Conservation (phyloP, 1,140 invertebrate genomes). For the Cepaea nemoralis region DNA sequence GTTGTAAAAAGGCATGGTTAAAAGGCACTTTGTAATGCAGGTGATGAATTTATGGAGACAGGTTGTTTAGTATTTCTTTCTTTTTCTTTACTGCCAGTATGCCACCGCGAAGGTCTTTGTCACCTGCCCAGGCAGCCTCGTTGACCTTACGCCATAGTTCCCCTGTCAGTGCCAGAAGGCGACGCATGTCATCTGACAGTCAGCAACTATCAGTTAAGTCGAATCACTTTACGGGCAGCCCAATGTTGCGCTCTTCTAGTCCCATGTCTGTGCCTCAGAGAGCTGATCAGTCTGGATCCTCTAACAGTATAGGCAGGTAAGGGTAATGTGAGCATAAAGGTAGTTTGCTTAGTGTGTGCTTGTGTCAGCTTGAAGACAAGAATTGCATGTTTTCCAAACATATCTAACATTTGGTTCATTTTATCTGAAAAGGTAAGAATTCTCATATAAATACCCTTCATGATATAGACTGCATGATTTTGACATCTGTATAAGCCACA, state of each 20-base stretch:
- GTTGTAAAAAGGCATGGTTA: too few species aligned
- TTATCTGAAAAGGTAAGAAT: too few species aligned
- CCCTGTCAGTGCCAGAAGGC: constrained; percentile 3
- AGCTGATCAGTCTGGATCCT: background rate
- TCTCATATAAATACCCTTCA: too few species aligned
- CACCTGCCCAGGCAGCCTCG: background rate
- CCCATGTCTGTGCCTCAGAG: constrained; percentile 28
- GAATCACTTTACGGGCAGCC: constrained; percentile 37
- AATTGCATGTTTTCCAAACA: too few species aligned
- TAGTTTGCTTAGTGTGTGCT: too few species aligned
- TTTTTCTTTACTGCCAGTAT: background rate
- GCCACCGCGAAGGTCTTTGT: constrained; percentile 17
- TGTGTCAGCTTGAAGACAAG: too few species aligned
- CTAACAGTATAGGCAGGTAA: constrained; percentile 36
- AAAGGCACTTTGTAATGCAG: background rate
- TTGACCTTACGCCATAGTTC: constrained; percentile 12
- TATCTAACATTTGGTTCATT: too few species aligned
- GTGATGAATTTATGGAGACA: background rate
- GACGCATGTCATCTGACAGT: constrained; percentile 20
- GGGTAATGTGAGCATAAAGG: too few species aligned
- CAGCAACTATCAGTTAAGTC: constrained; percentile 23
- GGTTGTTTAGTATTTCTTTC: background rate
- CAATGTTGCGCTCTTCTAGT: constrained; percentile 8
- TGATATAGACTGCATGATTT: too few species aligned
- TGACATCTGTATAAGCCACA: too few species aligned